These are phyloP conservation scores for Diplosoma virens DNA, from an alignment of 23 tunicate genomes.

Conservation along the genomic window DNA sequence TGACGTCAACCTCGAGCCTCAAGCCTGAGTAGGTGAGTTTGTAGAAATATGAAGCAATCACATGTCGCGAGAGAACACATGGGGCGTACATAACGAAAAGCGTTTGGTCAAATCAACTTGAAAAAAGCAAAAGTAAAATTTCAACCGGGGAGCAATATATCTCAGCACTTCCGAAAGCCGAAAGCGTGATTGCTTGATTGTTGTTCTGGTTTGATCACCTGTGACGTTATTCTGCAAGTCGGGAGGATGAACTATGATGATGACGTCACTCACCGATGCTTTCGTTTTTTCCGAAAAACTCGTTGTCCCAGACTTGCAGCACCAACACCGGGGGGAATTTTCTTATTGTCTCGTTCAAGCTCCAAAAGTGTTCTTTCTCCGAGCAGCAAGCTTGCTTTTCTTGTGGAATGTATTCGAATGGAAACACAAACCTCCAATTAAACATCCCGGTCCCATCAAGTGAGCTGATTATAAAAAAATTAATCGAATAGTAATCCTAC, in stretches of 20 bases:
- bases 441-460: slow-evolving; percentile 90
- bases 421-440: slow-evolving; percentile 65
- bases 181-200: no score
- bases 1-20: no score
- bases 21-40: no score
- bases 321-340: slow-evolving; percentile 73
- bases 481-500: not conserved
- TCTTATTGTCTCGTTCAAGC: slow-evolving; percentile 72
- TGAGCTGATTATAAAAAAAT: slow-evolving; percentile 51
- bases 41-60: no score
- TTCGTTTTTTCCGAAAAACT: slow-evolving; percentile 77
- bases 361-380: slow-evolving; percentile 87
- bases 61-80: no score
- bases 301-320: slow-evolving; percentile 94
- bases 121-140: not conserved
- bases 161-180: no score
- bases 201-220: no score
- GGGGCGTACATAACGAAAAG: no score
- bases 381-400: slow-evolving; percentile 56
- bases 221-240: no score
- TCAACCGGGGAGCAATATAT: not conserved
- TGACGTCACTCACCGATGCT: slow-evolving; percentile 64
- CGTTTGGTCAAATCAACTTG: no score
- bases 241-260: no score
- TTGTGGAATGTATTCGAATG: slow-evolving; percentile 82